Base-by-base conservation (phyloP, 2,113 vertebrate species). In the Crotophaga sulcirostris region DNA sequence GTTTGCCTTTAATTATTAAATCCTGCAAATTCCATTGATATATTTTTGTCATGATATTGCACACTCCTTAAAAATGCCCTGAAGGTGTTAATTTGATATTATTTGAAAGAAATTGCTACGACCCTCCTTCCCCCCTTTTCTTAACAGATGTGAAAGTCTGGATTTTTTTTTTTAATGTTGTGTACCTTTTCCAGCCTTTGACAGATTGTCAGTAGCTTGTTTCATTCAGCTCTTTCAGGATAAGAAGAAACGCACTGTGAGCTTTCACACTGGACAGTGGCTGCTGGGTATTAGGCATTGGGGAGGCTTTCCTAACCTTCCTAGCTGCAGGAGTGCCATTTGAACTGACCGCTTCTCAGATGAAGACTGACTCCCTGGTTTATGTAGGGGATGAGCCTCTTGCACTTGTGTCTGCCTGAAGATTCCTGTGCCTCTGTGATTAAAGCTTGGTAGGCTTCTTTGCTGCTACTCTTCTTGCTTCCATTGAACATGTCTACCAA, bases 41-140 rank as follows among this genome's bases (percentile, higher is more conserved):
- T 0, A 6, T 40, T 93, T 72, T 79, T 66, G 28, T 82, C 49
- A 51, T 0, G 1, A n/a, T 75, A 56, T 18, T 51, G 9, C 8
- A 23, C 18, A 47, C 24, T 86, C 7, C 51, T 80, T 93, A 74
- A 83, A 83, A 91, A 58, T 49, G 16, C 16, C 25, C n/a, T 12
- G 20, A 40, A 85, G 36, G 13, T 87, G 9, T 68, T 72, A 60
- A 68, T 70, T 83, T 78, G 72, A 45, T 45, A 60, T 67, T 78
- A 44, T 34, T 63, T 36, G 47, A 83, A 62, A 83, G 15, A 80
- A 77, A 58, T 75, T 33, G 44, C 26, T 58, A 15, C 36, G 13
- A 42, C 40, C 40, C 9, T 3, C 28, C 2, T 11, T 1, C 11
- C 4, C 11, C 4, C 9, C 42, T 26, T 52, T 18, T 67, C n/a